phyloP scores from a whole-genome alignment of 2,888 invertebrate genomes.

The Fragum whitleyi region DNA sequence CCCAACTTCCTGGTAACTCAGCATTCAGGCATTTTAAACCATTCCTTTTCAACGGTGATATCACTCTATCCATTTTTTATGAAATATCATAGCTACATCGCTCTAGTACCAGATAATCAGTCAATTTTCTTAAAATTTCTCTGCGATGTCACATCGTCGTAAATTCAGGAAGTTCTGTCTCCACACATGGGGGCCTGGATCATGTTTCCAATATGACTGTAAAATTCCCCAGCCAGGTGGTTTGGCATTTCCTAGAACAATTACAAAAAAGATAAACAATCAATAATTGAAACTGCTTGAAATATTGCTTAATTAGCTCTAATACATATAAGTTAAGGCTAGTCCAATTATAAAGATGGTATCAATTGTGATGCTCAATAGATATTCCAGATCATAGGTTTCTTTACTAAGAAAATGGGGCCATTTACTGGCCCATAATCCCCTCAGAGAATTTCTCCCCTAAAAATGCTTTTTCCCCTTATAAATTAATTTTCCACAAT shows the following conservation, averaged over 20 bases:
- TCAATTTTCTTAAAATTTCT: not conserved
- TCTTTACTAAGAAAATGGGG: too few species aligned
- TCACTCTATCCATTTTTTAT: conserved; percentile 23
- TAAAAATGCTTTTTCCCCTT: too few species aligned
- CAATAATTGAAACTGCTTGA: not conserved
- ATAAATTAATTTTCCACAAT: too few species aligned
- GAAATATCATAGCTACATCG: not conserved
- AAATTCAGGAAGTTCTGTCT: not conserved
- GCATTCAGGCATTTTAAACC: conserved; percentile 65
- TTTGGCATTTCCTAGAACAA: conserved; percentile 12
- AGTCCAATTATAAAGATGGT: too few species aligned
- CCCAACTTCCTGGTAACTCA: conserved; percentile 76
- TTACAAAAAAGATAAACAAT: not conserved
- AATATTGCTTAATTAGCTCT: too few species aligned
- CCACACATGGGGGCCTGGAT: not conserved
- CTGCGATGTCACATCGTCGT: not conserved
- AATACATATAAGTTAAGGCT: too few species aligned
- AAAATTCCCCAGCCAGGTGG: not conserved
- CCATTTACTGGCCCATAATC: too few species aligned
- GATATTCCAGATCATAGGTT: too few species aligned
- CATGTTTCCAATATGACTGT: conserved; percentile 21
- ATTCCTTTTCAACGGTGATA: conserved; percentile 35
- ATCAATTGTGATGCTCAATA: too few species aligned
- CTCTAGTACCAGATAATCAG: not conserved
- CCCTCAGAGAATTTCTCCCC: too few species aligned